Evolutionary conservation across 2,888 invertebrate species (phyloP), one percentile per base, ranked within the genome.

Genomic region (Ptychoptera contaminata): DNA sequence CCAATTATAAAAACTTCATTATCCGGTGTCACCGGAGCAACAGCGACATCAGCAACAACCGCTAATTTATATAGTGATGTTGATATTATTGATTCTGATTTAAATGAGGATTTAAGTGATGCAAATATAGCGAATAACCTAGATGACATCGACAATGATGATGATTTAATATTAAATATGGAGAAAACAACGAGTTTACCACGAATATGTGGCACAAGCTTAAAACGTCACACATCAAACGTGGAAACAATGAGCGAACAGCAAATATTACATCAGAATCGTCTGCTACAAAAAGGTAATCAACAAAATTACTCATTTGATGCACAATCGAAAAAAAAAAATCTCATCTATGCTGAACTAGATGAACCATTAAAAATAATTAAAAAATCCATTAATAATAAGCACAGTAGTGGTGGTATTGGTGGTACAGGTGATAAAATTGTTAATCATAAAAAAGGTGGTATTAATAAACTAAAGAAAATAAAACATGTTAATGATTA

Each of bases 21-120:
- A 41, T 34, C 16, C 9, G 41, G 35, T 5, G 2, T 35, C n/a
- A n/a, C 6, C 12, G n/a, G 2, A 41, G 48, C 48, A 38, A 50
- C 51, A 37, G 16, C 49, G 31, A 43, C 50, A 12, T 40, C 48
- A 45, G 48, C 46, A 45, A 44, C 42, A 44, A 23, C 23, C 23
- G 23, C 29, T 46, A 42, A 48, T 44, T 43, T 44, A 46, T 46
- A 48, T 45, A 30, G 40, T 45, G 43, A 48, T 15, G 42, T 35
- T 54, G 68, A 2, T 67, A 68, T 47, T 65, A 61, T 29, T 62
- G 61, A 3, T 37, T 23, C 23, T 3, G 23, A 23, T 23, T 40
- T 8, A 61, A 59, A 39, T 56, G 55, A 45, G 61, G 65, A 2
- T 55, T 59, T 37, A 67, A 68, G 49, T 57, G 57, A 2, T 31